A percentile compares a stretch with the other conserved stretches of the same genome.
Conservation (phyloP, 1,140 invertebrate species). For the Chymomyza costata region DNA sequence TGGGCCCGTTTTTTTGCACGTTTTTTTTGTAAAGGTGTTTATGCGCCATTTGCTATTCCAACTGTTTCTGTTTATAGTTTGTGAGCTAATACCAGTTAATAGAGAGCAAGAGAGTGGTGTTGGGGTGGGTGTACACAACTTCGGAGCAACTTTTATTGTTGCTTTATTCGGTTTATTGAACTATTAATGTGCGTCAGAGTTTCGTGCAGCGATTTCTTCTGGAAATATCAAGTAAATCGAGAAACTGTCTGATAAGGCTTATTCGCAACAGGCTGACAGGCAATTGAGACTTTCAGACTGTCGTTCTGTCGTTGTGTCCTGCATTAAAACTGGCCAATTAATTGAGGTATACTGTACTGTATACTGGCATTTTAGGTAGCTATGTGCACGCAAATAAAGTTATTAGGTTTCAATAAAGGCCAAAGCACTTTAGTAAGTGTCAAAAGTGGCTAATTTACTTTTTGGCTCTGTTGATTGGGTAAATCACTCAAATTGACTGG, state of each 20-base stretch:
- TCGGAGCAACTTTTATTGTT: conserved; percentile 27
- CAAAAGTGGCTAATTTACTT: conserved; percentile 58
- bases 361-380: too few relatives aligned
- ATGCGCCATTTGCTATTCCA: not conserved
- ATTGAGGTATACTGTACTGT: too few relatives aligned
- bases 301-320: too few relatives aligned
- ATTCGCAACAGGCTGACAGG: not conserved
- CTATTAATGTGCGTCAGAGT: conserved; percentile 1
- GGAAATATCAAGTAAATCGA: conserved; percentile 1
- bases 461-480: conserved; percentile 38
- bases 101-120: too few relatives aligned
- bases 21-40: conserved; percentile 3
- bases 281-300: too few relatives aligned
- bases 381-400: too few relatives aligned
- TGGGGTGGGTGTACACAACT: too few relatives aligned
- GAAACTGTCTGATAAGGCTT: not conserved
- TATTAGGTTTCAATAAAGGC: too few relatives aligned
- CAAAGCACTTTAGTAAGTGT: conserved; percentile 59
- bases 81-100: conserved; percentile 25
- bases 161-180: conserved; percentile 19
- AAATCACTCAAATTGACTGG: conserved; percentile 66
- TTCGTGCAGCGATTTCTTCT: conserved; percentile 13
- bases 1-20: not conserved
- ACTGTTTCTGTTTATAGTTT: conserved; percentile 5
- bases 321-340: too few relatives aligned